A percentile compares a stretch with the other conserved stretches of the same genome.
Conservation (phyloP, 1,140 invertebrate genomes). For the Zophobas atratus region DNA sequence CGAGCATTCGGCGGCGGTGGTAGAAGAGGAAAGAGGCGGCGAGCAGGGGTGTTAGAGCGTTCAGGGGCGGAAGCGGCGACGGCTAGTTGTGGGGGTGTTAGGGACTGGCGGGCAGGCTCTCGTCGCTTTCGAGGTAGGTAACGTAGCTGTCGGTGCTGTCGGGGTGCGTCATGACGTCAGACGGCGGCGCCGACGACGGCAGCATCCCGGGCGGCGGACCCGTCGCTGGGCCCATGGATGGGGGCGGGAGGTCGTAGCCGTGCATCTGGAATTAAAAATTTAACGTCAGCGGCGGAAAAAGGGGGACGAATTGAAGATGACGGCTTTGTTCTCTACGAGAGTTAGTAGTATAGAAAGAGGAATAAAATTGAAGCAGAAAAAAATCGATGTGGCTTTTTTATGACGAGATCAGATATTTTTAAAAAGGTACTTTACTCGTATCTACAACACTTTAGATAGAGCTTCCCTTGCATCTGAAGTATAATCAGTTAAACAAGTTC, state of each 20-base stretch:
- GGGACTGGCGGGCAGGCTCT: conserved; percentile 80
- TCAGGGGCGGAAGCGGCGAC: conserved; percentile 38
- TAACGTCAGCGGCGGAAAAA: background rate
- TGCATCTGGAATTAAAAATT: conserved; percentile 79
- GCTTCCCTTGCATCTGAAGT: too few relatives aligned
- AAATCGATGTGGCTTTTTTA: too few relatives aligned
- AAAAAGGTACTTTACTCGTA: too few relatives aligned
- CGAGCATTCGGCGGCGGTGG: conserved; percentile 28
- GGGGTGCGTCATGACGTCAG: conserved; percentile 80
- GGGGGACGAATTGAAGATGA: background rate
- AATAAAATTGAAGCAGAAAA: too few relatives aligned
- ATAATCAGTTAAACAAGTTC: too few relatives aligned
- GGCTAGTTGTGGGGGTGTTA: conserved; percentile 66
- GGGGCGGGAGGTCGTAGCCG: conserved; percentile 84
- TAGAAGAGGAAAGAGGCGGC: conserved; percentile 49
- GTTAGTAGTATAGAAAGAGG: too few relatives aligned
- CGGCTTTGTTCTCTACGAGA: too few relatives aligned
- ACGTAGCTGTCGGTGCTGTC: conserved; percentile 91
- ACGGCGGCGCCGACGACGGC: conserved; percentile 70
- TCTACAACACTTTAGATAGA: too few relatives aligned
- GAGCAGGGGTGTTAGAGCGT: conserved; percentile 38
- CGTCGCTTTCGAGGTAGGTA: conserved; percentile 91
- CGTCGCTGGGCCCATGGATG: conserved; percentile 67
- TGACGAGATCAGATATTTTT: too few relatives aligned
- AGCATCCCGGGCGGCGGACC: conserved; percentile 61